Base-by-base conservation (phyloP, 2,888 invertebrate genomes). In the Netelia virgata region DNA sequence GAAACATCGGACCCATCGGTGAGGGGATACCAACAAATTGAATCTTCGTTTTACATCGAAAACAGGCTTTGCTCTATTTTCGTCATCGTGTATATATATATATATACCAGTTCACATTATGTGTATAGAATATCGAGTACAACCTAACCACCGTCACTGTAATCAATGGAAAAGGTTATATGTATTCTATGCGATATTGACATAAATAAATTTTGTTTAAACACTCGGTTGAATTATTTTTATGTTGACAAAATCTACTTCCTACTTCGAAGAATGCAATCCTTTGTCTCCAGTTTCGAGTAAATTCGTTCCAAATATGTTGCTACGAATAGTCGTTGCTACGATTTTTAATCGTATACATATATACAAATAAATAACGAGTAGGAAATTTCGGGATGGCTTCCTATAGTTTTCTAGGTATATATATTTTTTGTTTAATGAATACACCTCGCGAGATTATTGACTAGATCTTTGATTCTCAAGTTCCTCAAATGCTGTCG, bases 401-500 rank as follows among this genome's bases (percentile, higher is more conserved):
- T 59, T 23, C 11, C 63, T 76, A 18, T 50, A 75, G 11, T 61
- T 23, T 28, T 41, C 36, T 53, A 55, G 16, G 50, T 59, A n/a
- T 75, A 53, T 75, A 64, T 47, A 1, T 61, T 77, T 47, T 59
- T 20, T 36, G 50, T 20, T 64, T 23, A 55, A 79, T 79, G 18
- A 66, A 70, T 70, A 82, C 28, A 82, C 55, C 59, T 55, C 53
- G 53, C 36, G 43, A 72, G 68, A 74, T 74, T 83, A 84, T 75
- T 82, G 84, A 84, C 84, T 78, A 84, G 70, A 74, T 53, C 66
- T 84, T 84, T 84, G 81, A 84, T 82, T 84, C 72, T 75, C 64
- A 70, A 72, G 23, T 78, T 57, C 53, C 74, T 72, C 78, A 57
- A 53, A 1, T 55, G 47, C 8, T 72, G 69, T 53, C 63, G 63